Base-by-base conservation (phyloP, 2,888 invertebrate genomes). In the Brachylomia viminalis region DNA sequence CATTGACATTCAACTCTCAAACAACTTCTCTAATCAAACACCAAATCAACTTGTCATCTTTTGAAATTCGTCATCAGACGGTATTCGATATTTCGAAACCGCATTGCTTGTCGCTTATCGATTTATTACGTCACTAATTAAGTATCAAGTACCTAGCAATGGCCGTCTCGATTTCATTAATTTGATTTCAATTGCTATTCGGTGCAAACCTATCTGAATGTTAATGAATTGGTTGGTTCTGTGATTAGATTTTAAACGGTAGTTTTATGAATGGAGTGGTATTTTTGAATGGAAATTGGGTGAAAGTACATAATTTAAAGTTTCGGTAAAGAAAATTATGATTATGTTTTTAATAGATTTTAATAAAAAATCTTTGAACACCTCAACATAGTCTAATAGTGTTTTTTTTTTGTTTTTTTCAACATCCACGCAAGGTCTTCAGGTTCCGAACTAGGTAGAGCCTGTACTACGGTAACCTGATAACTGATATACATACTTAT, bases 151-250 rank as follows among this genome's bases (percentile, higher is more conserved):
- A n/a, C n/a, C n/a, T n/a, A 45, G 65, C 79, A 85, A 79, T 77
- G 66, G 66, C 58, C 23, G 68, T 75, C 42, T 82, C 79, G 42
- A 83, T 83, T 82, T 79, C 49, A 78, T 82, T 87, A 86, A 87
- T 86, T 85, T 62, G 79, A 80, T 77, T 85, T 77, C 68, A 78
- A 88, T 88, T 82, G 59, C 59, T 27, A n/a, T n/a, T 84, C 3
- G 30, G 64, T 58, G 27, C 61, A 74, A 69, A 52, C 64, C 68
- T 69, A 84, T 70, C 33, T 64, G 42, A 83, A 73, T 79, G 52
- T 27, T 49, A 79, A 81, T 65, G 70, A 56, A 83, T 72, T 83
- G 62, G 66, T 7, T 15, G 11, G n/a, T 49, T n/a, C n/a, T n/a
- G 23, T 58, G 13, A 47, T 38, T 20, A 20, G 20, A 65, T 59